Conservation (phyloP, 2,113 vertebrate genomes). For the Notothenia rossii region DNA sequence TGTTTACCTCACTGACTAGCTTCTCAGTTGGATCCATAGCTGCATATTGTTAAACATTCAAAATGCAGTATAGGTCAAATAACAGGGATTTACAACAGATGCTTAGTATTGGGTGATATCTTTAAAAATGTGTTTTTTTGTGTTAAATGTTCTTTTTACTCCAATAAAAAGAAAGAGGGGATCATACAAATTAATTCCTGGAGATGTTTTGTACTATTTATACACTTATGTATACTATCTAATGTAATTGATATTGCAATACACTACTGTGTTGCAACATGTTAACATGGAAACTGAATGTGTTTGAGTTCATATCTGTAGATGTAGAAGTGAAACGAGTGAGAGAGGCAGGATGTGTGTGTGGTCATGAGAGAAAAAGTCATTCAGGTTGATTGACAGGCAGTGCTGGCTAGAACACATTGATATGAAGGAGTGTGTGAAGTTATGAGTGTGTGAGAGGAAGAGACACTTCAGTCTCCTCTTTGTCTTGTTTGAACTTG, state of each 20-base stretch:
- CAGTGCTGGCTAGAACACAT: not conserved
- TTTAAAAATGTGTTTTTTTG: slow-evolving; percentile 15
- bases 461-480: slow-evolving; percentile 27
- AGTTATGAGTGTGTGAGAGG: slow-evolving; percentile 1
- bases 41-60: slow-evolving; percentile 23
- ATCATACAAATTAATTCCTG: slow-evolving; percentile 3
- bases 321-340: slow-evolving; percentile 7
- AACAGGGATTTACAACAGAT: slow-evolving; percentile 15
- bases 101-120: not conserved
- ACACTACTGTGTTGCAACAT: not conserved
- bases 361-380: slow-evolving; percentile 35
- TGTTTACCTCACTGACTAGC: not conserved
- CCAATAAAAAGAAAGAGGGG: slow-evolving; percentile 54
- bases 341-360: slow-evolving; percentile 50
- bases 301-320: not conserved
- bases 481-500: slow-evolving; percentile 9
- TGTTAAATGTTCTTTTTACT: slow-evolving; percentile 51
- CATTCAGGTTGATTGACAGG: slow-evolving; percentile 35
- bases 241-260: too few species aligned
- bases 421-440: slow-evolving; percentile 26
- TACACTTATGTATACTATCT: too few species aligned
- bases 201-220: slow-evolving; percentile 23
- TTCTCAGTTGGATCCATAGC: slow-evolving; percentile 19
- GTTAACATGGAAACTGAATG: not conserved
- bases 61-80: slow-evolving; percentile 5